Evolutionary conservation across 2,888 invertebrate species (phyloP).

Genomic region (Aleiodes alternator): DNA sequence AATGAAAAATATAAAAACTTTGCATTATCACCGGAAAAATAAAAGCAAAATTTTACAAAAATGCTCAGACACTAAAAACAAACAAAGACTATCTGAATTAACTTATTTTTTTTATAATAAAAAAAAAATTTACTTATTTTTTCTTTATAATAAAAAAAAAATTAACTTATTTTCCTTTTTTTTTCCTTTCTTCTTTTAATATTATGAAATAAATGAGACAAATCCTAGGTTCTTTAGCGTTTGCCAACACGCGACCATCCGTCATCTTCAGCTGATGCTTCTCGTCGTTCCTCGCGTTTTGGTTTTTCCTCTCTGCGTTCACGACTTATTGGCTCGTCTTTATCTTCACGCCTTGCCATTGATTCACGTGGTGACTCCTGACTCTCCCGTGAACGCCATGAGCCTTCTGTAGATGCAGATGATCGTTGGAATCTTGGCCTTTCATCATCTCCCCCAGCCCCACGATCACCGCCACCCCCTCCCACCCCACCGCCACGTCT

Average conservation of each 20-base stretch:
- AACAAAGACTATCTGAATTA: background rate
- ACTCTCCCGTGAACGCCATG: constrained; percentile 36
- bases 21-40: constrained; percentile 10
- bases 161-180: background rate
- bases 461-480: background rate
- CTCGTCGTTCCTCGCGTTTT: constrained; percentile 53
- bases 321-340: constrained; percentile 20
- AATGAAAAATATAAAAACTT: background rate
- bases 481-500: constrained; percentile 3
- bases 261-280: constrained; percentile 56
- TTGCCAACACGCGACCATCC: constrained; percentile 71
- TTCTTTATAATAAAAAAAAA: too few species aligned
- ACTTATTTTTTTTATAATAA: too few species aligned
- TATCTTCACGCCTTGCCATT: constrained; percentile 38
- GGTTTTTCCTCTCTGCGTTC: constrained; percentile 56
- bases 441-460: constrained; percentile 37
- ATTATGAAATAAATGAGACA: constrained; percentile 19
- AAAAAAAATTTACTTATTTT: too few species aligned
- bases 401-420: constrained; percentile 39
- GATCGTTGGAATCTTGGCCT: constrained; percentile 38
- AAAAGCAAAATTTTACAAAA: background rate
- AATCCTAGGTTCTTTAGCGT: constrained; percentile 62
- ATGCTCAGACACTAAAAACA: constrained; percentile 8
- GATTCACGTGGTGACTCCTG: constrained; percentile 43
- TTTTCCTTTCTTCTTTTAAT: background rate